Conservation (phyloP, 1,140 invertebrate species). For the Hyphantria cunea region DNA sequence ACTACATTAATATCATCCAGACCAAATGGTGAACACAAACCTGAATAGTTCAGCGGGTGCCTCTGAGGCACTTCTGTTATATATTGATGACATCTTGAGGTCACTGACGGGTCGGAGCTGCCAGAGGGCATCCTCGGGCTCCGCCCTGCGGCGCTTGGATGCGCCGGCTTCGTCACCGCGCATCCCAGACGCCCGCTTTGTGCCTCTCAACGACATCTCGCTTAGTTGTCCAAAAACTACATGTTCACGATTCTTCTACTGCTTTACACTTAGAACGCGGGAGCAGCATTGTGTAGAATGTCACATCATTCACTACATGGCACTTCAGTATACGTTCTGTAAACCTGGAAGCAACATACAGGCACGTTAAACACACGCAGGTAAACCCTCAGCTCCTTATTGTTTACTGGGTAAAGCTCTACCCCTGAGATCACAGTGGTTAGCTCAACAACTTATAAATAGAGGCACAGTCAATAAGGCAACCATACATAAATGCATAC, state of each 20-base stretch:
- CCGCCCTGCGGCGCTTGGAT: constrained; percentile 86
- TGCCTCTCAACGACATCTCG: constrained; percentile 76
- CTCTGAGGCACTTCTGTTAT: constrained; percentile 93
- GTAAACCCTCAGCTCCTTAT: neutral
- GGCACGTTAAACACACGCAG: neutral
- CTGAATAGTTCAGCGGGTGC: constrained; percentile 93
- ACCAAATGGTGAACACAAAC: constrained; percentile 64
- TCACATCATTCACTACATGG: constrained; percentile 77
- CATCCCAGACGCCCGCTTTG: constrained; percentile 77
- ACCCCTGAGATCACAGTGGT: neutral
- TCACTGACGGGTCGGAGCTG: constrained; percentile 91
- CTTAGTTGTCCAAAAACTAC: constrained; percentile 66
- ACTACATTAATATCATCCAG: constrained; percentile 8
- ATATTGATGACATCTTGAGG: constrained; percentile 93
- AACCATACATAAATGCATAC: constrained; percentile 16
- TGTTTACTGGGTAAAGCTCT: neutral
- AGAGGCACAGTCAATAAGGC: constrained; percentile 5
- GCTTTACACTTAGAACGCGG: constrained; percentile 78
- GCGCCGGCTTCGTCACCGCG: constrained; percentile 84
- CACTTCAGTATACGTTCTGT: constrained; percentile 58
- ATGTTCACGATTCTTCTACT: constrained; percentile 71
- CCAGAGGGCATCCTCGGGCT: constrained; percentile 88
- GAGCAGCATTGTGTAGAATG: constrained; percentile 77
- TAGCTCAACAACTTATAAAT: neutral
- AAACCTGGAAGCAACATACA: constrained; percentile 33